Base-by-base conservation (phyloP, 2,797 vertebrate genomes). In the Eidolon dupreanum region DNA sequence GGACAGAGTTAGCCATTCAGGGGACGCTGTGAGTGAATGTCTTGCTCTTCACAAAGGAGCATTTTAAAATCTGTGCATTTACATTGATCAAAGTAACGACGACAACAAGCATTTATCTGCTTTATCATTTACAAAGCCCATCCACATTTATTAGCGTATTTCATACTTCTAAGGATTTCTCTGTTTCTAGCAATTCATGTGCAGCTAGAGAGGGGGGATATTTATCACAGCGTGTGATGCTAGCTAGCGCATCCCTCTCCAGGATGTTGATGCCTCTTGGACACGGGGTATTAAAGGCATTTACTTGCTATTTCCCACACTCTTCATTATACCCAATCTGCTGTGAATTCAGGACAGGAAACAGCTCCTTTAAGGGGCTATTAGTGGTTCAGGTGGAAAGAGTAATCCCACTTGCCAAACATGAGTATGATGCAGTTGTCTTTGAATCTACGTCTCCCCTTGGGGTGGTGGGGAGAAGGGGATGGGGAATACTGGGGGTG, bases 291-390 rank as follows among this genome's bases (percentile, higher is more conserved):
- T 87, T 90, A 59, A 95, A 91, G 46, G 43, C 1, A 1, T 71
- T 94, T 74, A 85, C 70, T 84, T 91, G 78, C 28, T 57, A 33
- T 90, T 97, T 96, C 71, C 77, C 74, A 41, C 8, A 24, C 26
- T 90, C 4, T 83, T 82, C 87, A 66, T 71, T 90, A 46, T n/a
- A 51, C 68, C 57, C 43, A 26, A 13, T 73, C 65, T 94, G 84
- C 82, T 91, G 83, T 91, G 85, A 86, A 91, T 96, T 93, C 90
- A 75, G 71, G 73, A n/a, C 75, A 95, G 88, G 82, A 97, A 94
- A 83, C 15, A 46, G 66, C 33, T 33, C 94, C 33, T 15, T 15
- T 28, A 61, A 77, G 53, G 66, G 16, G 71, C 88, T 96, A 94
- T 96, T 92, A 94, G 74, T 0, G 7, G 89, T 43, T 85, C 4